These are phyloP conservation scores for Monopis laevigella DNA, from an alignment of 2,888 invertebrate species.

Conservation along the genomic window DNA sequence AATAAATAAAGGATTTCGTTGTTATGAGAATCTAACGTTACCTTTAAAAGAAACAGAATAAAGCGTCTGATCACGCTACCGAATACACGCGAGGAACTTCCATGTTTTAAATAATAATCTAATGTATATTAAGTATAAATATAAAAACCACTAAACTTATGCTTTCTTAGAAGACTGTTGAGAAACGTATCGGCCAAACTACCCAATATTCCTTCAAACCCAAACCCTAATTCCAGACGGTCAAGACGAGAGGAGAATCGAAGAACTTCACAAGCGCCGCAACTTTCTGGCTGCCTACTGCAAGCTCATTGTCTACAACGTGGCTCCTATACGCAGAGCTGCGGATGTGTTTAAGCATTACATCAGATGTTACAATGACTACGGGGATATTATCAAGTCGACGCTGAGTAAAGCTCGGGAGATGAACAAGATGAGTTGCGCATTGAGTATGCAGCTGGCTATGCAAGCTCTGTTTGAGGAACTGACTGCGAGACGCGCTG, in stretches of 20 bases:
- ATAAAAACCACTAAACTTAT: too few species aligned
- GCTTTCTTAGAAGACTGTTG: too few species aligned
- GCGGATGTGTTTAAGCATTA: constrained; percentile 98
- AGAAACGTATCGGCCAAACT: too few species aligned
- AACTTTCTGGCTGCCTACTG: constrained; percentile 97
- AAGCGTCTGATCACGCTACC: too few species aligned
- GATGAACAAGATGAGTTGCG: constrained; percentile 96
- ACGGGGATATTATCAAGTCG: constrained; percentile 97
- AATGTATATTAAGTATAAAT: too few species aligned
- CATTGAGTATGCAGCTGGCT: constrained; percentile 92
- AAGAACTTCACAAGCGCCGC: constrained; percentile 94
- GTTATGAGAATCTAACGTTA: too few species aligned
- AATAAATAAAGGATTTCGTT: too few species aligned
- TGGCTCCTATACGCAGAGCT: constrained; percentile 90
- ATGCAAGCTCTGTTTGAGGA: constrained; percentile 91
- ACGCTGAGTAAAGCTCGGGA: constrained; percentile 97
- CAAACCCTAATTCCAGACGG: constrained; percentile 75
- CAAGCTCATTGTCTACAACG: constrained; percentile 97
- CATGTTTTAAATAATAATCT: too few species aligned
- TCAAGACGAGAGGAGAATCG: constrained; percentile 96
- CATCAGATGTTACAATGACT: constrained; percentile 97
- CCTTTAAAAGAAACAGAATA: too few species aligned
- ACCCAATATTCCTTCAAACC: too few species aligned
- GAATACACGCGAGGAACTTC: too few species aligned
- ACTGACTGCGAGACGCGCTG: too few species aligned